Conservation (phyloP, 30 jellyfish, hydroid and myxozoan species). For the Chrysaora quinquecirrha region DNA sequence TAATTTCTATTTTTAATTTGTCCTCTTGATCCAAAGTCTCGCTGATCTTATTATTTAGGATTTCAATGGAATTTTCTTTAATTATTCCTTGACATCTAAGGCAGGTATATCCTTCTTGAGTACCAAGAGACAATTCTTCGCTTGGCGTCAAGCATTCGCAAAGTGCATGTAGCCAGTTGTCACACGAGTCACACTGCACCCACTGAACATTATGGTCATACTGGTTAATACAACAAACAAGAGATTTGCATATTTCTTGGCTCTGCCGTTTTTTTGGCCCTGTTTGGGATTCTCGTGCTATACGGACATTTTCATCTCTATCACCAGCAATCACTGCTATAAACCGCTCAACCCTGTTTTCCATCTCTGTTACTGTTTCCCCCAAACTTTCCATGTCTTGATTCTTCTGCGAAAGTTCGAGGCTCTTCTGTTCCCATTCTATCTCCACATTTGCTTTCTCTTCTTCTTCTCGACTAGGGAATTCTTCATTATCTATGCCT, state of each 20-base stretch:
- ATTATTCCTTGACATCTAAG: neutral
- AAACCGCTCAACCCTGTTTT: constrained; percentile 11
- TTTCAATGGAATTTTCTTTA: neutral
- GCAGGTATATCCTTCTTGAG: neutral
- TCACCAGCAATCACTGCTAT: constrained; percentile 8
- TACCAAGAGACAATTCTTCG: constrained; percentile 1
- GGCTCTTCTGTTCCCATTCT: constrained; percentile 7
- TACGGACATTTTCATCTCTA: constrained; percentile 7
- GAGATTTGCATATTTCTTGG: constrained; percentile 12
- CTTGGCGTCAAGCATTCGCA: constrained; percentile 24
- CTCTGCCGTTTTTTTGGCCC: constrained; percentile 3
- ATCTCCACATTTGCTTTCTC: neutral
- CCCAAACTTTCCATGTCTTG: neutral
- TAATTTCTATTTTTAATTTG: neutral
- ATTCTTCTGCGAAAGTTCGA: neutral
- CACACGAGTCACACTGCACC: constrained; percentile 22
- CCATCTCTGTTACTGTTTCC: neutral
- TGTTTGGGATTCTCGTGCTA: constrained; percentile 12
- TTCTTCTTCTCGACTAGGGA: neutral
- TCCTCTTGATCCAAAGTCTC: neutral
- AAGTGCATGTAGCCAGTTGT: constrained; percentile 2
- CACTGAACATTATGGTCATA: neutral
- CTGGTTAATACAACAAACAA: neutral
- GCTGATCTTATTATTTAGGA: neutral
- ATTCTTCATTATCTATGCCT: no score